Evolutionary conservation across 2,888 invertebrate species (phyloP), one percentile per base, ranked within the genome.

Genomic region (Ichneumoninae sp.): DNA sequence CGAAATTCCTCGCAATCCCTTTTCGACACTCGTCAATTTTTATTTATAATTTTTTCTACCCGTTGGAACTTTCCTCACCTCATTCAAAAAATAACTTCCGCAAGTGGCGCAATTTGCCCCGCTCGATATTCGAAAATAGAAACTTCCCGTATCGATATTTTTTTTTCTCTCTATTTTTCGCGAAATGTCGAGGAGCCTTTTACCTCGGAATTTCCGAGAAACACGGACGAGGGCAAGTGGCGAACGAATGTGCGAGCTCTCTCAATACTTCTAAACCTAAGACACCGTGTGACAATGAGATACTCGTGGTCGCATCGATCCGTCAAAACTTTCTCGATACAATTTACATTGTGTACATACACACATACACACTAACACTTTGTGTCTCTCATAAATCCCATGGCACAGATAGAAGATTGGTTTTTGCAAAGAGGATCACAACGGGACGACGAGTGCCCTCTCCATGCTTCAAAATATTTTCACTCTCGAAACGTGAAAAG

Each of bases 11-110:
- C 40, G 16, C 73, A 22, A 73, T 33, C 57, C 60, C 57, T 44
- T 74, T 68, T 47, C 71, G 63, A 82, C 73, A 60, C 73, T 68
- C 52, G 76, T 82, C 66, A 73, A 77, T n/a, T 77, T 77, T 77
- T 5, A 77, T 36, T 52, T 71, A 77, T 76, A 44, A 50, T 66
- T 36, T 47, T 77, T 16, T 30, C 40, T 40, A 33, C 47, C 40
- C 57, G 54, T 40, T 52, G 22, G 16, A 44, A 16, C 40, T 40
- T 40, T 40, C 40, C 8, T 40, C 8, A 10, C 40, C 40, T 40
- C 40, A 54, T 54, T 22, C 33, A 3, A 66, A 66, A 66, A 66
- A 75, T n/a, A 22, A 71, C 60, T 44, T 50, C 6, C n/a, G 2
- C n/a, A 16, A 26, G 22, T 60, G 22, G 22, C 60, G 30, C 40